Evolutionary conservation across 35 echinoderm and acorn worm species (phyloP).

Genomic region (Ophioderma brevispina): DNA sequence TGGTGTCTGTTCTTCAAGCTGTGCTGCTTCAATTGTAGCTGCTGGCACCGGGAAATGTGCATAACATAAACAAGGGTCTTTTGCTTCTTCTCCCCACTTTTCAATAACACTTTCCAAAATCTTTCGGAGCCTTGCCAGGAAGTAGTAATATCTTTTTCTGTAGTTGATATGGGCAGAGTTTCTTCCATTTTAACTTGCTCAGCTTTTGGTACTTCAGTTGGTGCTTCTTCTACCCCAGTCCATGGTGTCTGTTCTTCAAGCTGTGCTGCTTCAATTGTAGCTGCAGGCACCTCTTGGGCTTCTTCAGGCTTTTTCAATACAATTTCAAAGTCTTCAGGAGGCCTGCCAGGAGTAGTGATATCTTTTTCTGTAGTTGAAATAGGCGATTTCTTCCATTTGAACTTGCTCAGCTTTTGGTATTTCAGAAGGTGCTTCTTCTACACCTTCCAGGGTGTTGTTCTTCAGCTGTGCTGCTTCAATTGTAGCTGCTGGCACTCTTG

Average conservation of each 20-base stretch:
- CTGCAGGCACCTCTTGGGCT: background rate
- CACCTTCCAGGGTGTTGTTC: background rate
- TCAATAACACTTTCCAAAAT: background rate
- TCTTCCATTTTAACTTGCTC: conserved; percentile 15
- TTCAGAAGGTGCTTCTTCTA: background rate
- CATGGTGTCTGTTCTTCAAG: conserved; percentile 22
- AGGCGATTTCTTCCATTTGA: background rate
- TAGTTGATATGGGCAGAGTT: background rate
- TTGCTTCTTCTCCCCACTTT: background rate
- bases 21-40: background rate
- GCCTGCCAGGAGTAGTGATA: background rate
- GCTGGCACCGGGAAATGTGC: too few relatives aligned
- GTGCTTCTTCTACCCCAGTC: background rate
- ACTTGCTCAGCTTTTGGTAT: conserved; percentile 13
- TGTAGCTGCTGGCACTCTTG: background rate
- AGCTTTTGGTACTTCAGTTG: conserved; percentile 1
- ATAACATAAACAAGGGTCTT: too few relatives aligned
- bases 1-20: conserved; percentile 14
- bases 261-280: background rate
- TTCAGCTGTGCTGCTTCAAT: conserved; percentile 2
- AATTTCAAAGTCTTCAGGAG: background rate
- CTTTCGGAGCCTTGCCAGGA: conserved; percentile 1
- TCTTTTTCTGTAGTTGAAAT: conserved; percentile 13
- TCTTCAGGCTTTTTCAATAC: background rate
- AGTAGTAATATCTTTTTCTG: conserved; percentile 6